A percentile compares a stretch with the other conserved stretches of the same genome.
phyloP scores from a whole-genome alignment of 2,888 invertebrate species.

The Nomada hirtipes region DNA sequence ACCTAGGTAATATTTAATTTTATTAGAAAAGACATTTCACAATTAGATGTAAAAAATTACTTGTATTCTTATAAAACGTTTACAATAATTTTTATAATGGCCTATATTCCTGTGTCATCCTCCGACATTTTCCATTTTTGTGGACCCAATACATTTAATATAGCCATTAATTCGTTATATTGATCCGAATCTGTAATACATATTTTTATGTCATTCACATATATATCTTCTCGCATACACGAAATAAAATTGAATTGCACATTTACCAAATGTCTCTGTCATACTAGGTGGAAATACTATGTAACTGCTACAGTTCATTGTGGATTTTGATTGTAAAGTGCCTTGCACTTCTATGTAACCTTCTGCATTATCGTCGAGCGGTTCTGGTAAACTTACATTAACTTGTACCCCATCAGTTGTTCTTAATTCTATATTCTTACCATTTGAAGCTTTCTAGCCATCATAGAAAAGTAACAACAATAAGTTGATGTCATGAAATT shows the following conservation, averaged over 20 bases:
- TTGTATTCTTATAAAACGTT: slow-evolving; percentile 31
- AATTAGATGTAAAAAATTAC: background rate
- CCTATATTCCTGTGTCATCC: slow-evolving; percentile 23
- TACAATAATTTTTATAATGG: background rate
- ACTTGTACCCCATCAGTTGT: slow-evolving; percentile 77
- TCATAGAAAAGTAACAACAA: background rate
- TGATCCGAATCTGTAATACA: slow-evolving; percentile 68
- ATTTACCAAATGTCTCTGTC: slow-evolving; percentile 75
- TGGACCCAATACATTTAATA: slow-evolving; percentile 65
- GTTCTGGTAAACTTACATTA: slow-evolving; percentile 75
- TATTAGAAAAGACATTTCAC: slow-evolving; percentile 19
- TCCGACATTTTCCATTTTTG: slow-evolving; percentile 65
- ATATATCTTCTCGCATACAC: background rate
- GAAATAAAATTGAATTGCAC: slow-evolving; percentile 6
- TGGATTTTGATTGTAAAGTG: slow-evolving; percentile 75
- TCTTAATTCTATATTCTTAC: slow-evolving; percentile 75
- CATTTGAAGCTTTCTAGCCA: slow-evolving; percentile 74
- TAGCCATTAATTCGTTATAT: slow-evolving; percentile 71
- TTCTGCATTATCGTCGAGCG: slow-evolving; percentile 70
- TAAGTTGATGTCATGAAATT: background rate
- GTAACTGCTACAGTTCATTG: slow-evolving; percentile 74
- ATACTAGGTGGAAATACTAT: slow-evolving; percentile 69
- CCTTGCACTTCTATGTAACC: slow-evolving; percentile 79
- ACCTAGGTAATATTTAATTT: slow-evolving; percentile 5
- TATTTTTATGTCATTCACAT: background rate